Evolutionary conservation across 1,140 invertebrate genomes (phyloP).

Genomic region (Bilobella aurantiaca): DNA sequence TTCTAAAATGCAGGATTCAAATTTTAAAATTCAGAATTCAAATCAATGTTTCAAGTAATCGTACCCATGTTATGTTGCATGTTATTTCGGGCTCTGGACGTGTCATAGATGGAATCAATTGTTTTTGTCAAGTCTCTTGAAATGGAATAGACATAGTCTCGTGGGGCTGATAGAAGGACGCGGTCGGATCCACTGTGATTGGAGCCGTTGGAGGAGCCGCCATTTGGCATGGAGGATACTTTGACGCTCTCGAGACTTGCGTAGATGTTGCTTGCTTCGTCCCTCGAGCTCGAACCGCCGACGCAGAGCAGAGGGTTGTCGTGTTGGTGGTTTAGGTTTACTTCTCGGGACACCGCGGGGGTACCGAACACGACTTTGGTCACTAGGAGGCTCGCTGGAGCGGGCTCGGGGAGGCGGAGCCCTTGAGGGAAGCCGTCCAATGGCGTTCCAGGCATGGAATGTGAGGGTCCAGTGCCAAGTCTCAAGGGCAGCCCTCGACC

Average conservation of each 20-base stretch:
- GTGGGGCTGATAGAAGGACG: slow-evolving; percentile 33
- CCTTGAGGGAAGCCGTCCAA: slow-evolving; percentile 34
- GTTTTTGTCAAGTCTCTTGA: slow-evolving; percentile 35
- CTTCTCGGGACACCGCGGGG: slow-evolving; percentile 33
- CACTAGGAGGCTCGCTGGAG: slow-evolving; percentile 34
- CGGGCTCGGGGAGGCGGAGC: slow-evolving; percentile 33
- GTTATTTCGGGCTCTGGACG: slow-evolving; percentile 32
- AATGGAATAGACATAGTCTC: slow-evolving; percentile 36
- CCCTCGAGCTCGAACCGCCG: slow-evolving; percentile 22
- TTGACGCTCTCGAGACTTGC: slow-evolving; percentile 35
- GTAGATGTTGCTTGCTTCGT: slow-evolving; percentile 34
- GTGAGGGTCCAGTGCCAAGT: slow-evolving; percentile 32
- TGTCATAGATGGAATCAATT: slow-evolving; percentile 36
- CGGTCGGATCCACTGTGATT: slow-evolving; percentile 34
- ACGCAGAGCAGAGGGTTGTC: slow-evolving; percentile 31
- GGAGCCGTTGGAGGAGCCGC: slow-evolving; percentile 28
- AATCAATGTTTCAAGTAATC: not conserved
- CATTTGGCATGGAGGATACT: slow-evolving; percentile 28
- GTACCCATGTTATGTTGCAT: slow-evolving; percentile 31
- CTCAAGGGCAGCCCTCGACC: slow-evolving; percentile 33
- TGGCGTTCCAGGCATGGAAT: slow-evolving; percentile 33
- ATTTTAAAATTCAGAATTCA: too few species aligned
- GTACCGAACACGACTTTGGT: slow-evolving; percentile 36
- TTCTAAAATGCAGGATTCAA: too few species aligned
- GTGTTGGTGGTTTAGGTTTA: slow-evolving; percentile 33